phyloP scores from a whole-genome alignment of 2,113 vertebrate species.

The Lethenteron reissneri region DNA sequence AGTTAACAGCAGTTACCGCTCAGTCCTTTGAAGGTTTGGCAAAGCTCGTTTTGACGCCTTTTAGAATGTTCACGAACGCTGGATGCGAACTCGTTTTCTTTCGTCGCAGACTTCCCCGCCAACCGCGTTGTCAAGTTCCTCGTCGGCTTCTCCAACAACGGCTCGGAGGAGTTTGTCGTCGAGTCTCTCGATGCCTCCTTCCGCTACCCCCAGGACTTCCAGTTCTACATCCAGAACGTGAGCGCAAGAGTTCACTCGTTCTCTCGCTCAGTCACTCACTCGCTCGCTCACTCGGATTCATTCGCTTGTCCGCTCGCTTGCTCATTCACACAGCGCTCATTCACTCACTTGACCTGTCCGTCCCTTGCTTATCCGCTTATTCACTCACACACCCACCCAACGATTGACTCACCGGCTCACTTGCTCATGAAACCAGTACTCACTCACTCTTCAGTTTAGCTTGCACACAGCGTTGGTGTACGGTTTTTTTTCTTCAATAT shows the following conservation, averaged over 20 bases:
- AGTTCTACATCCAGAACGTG: conserved; percentile 93
- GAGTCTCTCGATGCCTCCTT: conserved; percentile 91
- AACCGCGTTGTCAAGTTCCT: conserved; percentile 95
- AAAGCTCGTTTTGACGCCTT: background rate
- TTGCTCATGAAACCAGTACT: too few species aligned
- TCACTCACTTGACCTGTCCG: too few species aligned
- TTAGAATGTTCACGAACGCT: background rate
- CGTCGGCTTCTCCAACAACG: conserved; percentile 87
- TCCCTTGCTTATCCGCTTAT: too few species aligned
- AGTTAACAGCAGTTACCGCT: background rate
- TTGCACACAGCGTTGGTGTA: too few species aligned
- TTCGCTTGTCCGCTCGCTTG: too few species aligned
- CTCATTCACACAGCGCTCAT: too few species aligned
- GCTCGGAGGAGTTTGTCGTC: conserved; percentile 58
- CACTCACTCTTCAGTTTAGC: too few species aligned
- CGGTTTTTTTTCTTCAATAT: too few species aligned
- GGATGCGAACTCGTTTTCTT: background rate
- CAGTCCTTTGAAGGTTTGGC: background rate
- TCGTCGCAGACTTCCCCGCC: conserved; percentile 60
- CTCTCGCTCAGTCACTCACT: too few species aligned
- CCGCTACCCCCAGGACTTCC: conserved; percentile 91
- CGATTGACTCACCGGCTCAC: too few species aligned
- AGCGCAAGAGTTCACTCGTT: conserved; percentile 9
- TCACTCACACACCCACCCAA: too few species aligned
- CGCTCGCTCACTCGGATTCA: too few species aligned